Conservation (phyloP, 2,888 invertebrate genomes). For the Ceramica pisi region DNA sequence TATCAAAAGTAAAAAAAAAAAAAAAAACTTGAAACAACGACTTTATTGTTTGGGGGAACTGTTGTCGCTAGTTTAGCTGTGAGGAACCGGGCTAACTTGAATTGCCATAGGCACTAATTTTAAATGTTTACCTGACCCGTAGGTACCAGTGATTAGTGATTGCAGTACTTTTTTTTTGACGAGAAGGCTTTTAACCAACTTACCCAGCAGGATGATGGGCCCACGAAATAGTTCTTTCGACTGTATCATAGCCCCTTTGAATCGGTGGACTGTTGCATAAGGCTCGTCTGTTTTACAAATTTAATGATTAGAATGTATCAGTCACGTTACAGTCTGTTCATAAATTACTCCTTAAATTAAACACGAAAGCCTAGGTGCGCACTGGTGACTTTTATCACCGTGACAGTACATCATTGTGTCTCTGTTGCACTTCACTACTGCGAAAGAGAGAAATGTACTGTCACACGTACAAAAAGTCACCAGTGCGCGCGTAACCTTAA, state of each 20-base stretch:
- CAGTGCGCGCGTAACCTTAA: too few relatives aligned
- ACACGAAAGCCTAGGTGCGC: too few relatives aligned
- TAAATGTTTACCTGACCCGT: background rate
- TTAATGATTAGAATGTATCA: slow-evolving; percentile 19
- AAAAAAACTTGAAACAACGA: too few relatives aligned
- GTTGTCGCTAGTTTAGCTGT: too few relatives aligned
- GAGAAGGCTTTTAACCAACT: background rate
- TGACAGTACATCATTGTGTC: too few relatives aligned
- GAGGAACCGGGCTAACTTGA: background rate
- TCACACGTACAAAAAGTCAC: too few relatives aligned
- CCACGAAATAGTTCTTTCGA: slow-evolving; percentile 58
- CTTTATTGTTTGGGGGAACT: too few relatives aligned
- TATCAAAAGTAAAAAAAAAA: too few relatives aligned
- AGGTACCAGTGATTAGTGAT: background rate
- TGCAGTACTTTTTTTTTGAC: background rate
- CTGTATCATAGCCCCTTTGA: slow-evolving; percentile 51
- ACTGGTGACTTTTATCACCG: too few relatives aligned
- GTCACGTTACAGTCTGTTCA: background rate
- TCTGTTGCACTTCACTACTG: too few relatives aligned
- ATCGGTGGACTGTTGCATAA: slow-evolving; percentile 48
- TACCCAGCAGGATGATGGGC: slow-evolving; percentile 41
- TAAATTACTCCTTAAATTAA: slow-evolving; percentile 3
- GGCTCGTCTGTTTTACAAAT: slow-evolving; percentile 26
- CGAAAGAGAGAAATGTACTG: too few relatives aligned
- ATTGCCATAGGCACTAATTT: background rate